Evolutionary conservation across 2,113 vertebrate genomes (phyloP).

Genomic region (Piprites chloris): DNA sequence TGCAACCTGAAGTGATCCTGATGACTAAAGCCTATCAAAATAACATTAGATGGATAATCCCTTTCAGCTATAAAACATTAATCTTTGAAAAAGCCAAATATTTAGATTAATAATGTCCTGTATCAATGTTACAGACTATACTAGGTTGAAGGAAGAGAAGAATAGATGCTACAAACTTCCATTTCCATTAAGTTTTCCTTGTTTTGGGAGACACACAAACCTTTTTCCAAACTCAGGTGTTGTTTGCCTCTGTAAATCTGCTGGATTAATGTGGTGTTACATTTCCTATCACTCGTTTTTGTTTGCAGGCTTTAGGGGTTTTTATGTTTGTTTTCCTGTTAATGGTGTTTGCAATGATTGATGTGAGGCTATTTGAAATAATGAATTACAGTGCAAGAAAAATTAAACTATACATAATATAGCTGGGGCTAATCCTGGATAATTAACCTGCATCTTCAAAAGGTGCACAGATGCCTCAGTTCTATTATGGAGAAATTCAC

Average conservation of each 20-base stretch:
- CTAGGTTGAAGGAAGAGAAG: background rate
- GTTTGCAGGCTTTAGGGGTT: background rate
- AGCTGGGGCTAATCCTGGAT: background rate
- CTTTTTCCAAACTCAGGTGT: background rate
- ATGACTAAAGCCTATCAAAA: background rate
- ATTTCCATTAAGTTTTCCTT: background rate
- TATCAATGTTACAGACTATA: background rate
- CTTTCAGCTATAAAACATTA: background rate
- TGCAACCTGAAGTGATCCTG: background rate
- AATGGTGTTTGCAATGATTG: background rate
- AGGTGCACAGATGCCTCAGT: background rate
- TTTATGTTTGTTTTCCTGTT: background rate
- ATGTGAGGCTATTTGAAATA: background rate
- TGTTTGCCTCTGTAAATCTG: background rate
- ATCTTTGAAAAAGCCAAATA: background rate
- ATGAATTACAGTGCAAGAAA: background rate
- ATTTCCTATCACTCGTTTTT: background rate
- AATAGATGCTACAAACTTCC: background rate
- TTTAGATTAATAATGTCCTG: background rate
- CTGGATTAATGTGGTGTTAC: background rate
- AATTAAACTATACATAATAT: background rate
- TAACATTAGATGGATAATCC: background rate
- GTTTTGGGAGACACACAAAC: background rate
- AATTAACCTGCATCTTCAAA: background rate
- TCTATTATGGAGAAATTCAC: background rate